phyloP scores from a whole-genome alignment of 2,888 invertebrate species.

The Crioceris asparagi region DNA sequence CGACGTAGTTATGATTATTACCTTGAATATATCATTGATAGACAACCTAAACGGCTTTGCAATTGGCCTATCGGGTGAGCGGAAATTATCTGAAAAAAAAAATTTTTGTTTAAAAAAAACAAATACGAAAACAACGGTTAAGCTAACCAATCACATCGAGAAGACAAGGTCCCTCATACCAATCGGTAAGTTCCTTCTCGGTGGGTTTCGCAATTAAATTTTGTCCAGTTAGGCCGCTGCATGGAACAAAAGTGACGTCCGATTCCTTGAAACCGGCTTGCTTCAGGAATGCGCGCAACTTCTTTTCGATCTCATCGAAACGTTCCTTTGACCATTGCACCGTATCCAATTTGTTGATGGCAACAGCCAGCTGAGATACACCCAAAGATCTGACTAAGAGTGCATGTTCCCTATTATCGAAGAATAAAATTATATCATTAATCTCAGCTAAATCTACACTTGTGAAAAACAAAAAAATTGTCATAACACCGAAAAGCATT shows the following conservation, averaged over 20 bases:
- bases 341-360: slow-evolving; percentile 95
- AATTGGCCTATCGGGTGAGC: slow-evolving; percentile 76
- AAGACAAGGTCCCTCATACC: slow-evolving; percentile 78
- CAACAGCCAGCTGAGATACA: slow-evolving; percentile 87
- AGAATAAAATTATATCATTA: too few relatives aligned
- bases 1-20: too few relatives aligned
- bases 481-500: too few relatives aligned
- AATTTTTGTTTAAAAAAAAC: slow-evolving; percentile 2
- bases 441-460: too few relatives aligned
- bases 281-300: slow-evolving; percentile 72
- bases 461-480: too few relatives aligned
- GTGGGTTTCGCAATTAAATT: slow-evolving; percentile 67
- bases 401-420: slow-evolving; percentile 96
- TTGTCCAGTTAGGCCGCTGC: slow-evolving; percentile 92
- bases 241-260: slow-evolving; percentile 84
- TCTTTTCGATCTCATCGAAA: slow-evolving; percentile 79
- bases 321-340: slow-evolving; percentile 85
- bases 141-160: slow-evolving; percentile 64
- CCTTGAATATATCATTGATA: slow-evolving; percentile 93
- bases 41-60: slow-evolving; percentile 83
- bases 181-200: slow-evolving; percentile 52
- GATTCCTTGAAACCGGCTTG: slow-evolving; percentile 85
- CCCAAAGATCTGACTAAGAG: slow-evolving; percentile 81
- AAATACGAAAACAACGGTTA: neutral
- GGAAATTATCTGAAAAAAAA: slow-evolving; percentile 56